phyloP scores from a whole-genome alignment of 2,113 vertebrate species.

The Nyctibius bracteatus region DNA sequence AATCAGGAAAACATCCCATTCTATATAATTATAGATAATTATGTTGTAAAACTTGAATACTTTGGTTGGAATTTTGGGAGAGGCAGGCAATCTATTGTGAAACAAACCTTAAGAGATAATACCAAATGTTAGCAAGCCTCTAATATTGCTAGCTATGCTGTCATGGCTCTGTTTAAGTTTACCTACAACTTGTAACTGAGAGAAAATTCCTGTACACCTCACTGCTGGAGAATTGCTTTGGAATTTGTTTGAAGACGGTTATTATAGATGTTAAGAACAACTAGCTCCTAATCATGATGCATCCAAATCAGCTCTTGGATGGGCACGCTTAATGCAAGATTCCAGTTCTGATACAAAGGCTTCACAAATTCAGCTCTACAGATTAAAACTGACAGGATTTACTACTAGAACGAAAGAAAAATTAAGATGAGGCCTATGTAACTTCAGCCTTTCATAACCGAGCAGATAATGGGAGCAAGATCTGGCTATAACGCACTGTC shows the following conservation, averaged over 20 bases:
- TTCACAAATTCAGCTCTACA: background rate
- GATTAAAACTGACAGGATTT: background rate
- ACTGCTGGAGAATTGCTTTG: background rate
- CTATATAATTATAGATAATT: conserved; percentile 45
- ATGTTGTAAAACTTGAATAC: conserved; percentile 35
- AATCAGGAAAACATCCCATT: conserved; percentile 17
- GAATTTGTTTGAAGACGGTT: background rate
- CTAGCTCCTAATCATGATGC: background rate
- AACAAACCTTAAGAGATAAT: conserved; percentile 29
- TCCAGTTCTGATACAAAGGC: background rate
- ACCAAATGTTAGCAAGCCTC: conserved; percentile 1
- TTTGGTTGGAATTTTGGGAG: conserved; percentile 48
- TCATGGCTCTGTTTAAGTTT: background rate
- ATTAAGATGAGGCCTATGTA: background rate
- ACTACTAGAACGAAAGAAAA: background rate
- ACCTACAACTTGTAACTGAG: background rate
- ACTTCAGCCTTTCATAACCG: background rate
- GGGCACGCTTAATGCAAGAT: background rate
- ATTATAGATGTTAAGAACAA: background rate
- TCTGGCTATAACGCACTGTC: fast-evolving
- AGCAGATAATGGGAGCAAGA: background rate
- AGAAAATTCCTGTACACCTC: background rate
- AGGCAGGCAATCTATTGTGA: conserved; percentile 33
- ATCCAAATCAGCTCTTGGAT: background rate
- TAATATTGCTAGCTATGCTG: background rate